Conservation (phyloP, 53 echinoderm and acorn worm genomes). For the Echinarachnius parma region DNA sequence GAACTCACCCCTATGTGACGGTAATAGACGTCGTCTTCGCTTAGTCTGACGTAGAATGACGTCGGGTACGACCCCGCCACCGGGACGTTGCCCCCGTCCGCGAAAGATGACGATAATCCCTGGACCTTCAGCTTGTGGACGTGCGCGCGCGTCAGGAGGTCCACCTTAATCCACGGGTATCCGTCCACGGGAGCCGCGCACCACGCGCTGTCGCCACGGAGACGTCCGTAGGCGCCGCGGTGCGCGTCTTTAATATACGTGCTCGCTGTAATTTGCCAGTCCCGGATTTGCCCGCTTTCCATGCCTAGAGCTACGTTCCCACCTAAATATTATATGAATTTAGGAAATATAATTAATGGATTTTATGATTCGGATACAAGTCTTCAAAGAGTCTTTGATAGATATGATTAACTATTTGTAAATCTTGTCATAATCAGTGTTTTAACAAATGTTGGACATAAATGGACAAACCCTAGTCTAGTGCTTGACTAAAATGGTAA, state of each 20-base stretch:
- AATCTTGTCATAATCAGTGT: too few relatives aligned
- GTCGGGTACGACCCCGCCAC: slow-evolving; percentile 5
- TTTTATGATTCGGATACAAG: too few relatives aligned
- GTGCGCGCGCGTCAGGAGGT: slow-evolving; percentile 7
- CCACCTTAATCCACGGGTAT: slow-evolving; percentile 10
- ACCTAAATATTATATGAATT: too few relatives aligned
- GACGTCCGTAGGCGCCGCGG: neutral
- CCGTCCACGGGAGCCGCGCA: slow-evolving; percentile 4
- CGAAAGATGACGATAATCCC: neutral
- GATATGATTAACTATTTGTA: too few relatives aligned
- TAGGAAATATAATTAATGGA: too few relatives aligned
- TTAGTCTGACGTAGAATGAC: neutral
- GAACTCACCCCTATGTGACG: neutral
- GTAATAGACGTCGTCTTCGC: neutral
- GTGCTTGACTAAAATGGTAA: too few relatives aligned
- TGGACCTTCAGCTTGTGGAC: slow-evolving; percentile 6
- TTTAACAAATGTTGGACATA: too few relatives aligned
- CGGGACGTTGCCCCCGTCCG: neutral
- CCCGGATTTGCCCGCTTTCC: slow-evolving; percentile 12
- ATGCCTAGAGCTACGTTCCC: slow-evolving; percentile 9
- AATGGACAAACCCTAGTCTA: too few relatives aligned
- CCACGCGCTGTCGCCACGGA: slow-evolving; percentile 15
- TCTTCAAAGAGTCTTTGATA: too few relatives aligned
- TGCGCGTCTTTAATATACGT: neutral
- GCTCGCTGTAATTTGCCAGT: slow-evolving; percentile 15